Conservation (phyloP, 1,140 invertebrate species). For the Amphibalanus amphitrite region DNA sequence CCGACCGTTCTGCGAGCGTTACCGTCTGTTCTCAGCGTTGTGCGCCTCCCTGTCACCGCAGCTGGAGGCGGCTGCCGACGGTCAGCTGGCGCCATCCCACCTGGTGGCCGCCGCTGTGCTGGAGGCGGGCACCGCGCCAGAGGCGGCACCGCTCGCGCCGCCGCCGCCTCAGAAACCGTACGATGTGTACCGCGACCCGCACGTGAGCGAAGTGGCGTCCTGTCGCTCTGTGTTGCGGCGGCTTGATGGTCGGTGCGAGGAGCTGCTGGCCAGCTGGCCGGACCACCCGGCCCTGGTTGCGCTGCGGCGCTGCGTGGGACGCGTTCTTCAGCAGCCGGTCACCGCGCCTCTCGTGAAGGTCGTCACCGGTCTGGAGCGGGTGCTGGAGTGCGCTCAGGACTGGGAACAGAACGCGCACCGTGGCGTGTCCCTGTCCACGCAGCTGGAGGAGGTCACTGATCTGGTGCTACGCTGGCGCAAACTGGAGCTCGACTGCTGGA, state of each 20-base stretch:
- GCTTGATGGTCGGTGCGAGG: constrained; percentile 40
- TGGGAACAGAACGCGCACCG: constrained; percentile 21
- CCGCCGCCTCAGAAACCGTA: constrained; percentile 26
- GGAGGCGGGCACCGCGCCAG: neutral
- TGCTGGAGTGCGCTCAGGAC: constrained; percentile 48
- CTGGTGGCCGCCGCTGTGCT: constrained; percentile 12
- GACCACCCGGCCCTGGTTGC: constrained; percentile 66
- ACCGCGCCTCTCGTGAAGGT: constrained; percentile 69
- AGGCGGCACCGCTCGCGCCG: neutral
- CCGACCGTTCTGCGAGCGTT: neutral
- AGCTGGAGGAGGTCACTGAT: constrained; percentile 49
- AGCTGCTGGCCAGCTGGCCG: constrained; percentile 65
- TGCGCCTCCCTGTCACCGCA: neutral
- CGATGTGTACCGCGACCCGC: constrained; percentile 75
- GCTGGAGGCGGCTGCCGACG: neutral
- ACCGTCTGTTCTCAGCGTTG: neutral
- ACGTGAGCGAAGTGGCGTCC: constrained; percentile 53
- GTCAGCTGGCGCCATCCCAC: constrained; percentile 10
- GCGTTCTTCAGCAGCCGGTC: constrained; percentile 60
- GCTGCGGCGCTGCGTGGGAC: constrained; percentile 46
- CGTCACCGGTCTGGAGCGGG: constrained; percentile 71
- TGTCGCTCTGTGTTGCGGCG: constrained; percentile 47
- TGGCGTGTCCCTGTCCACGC: constrained; percentile 56
- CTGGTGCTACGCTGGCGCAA: constrained; percentile 81
- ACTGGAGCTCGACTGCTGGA: constrained; percentile 74